These are phyloP conservation scores for Ariopsis seemanni DNA, from an alignment of 2,113 vertebrate species.

Conservation along the genomic window DNA sequence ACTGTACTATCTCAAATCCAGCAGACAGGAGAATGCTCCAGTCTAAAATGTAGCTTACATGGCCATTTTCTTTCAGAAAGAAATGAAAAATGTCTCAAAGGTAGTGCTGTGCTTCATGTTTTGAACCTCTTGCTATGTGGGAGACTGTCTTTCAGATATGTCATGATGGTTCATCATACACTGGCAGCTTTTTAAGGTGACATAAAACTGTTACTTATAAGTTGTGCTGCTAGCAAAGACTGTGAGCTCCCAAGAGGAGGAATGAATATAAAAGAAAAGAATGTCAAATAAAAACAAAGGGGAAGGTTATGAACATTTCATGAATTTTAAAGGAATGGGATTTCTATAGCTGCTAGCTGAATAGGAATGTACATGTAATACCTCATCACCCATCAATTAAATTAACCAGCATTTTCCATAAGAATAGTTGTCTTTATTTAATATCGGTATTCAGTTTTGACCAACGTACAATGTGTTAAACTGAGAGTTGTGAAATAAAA, in stretches of 20 bases:
- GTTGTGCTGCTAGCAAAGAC: not conserved
- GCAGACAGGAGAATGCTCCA: not conserved
- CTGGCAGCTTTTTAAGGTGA: not conserved
- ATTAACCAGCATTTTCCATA: not conserved
- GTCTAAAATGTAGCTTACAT: not conserved
- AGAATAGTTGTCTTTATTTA: not conserved
- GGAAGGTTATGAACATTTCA: not conserved
- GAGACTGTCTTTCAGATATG: not conserved
- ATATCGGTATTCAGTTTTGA: not conserved
- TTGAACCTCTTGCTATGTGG: not conserved
- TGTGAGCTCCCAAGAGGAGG: not conserved
- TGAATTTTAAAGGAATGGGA: not conserved
- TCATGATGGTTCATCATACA: not conserved
- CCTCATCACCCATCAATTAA: not conserved
- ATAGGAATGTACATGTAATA: not conserved
- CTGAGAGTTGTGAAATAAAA: not conserved
- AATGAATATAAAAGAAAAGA: not conserved
- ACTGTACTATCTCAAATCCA: constrained; percentile 44
- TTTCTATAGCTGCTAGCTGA: not conserved
- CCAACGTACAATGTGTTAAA: not conserved
- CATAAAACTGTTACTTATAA: not conserved
- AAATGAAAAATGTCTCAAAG: not conserved
- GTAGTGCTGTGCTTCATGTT: not conserved
- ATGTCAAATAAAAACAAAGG: not conserved
- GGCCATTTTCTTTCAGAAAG: not conserved